Evolutionary conservation across 2,113 vertebrate species (phyloP).

Genomic region (Dunckerocampus dactyliophorus): DNA sequence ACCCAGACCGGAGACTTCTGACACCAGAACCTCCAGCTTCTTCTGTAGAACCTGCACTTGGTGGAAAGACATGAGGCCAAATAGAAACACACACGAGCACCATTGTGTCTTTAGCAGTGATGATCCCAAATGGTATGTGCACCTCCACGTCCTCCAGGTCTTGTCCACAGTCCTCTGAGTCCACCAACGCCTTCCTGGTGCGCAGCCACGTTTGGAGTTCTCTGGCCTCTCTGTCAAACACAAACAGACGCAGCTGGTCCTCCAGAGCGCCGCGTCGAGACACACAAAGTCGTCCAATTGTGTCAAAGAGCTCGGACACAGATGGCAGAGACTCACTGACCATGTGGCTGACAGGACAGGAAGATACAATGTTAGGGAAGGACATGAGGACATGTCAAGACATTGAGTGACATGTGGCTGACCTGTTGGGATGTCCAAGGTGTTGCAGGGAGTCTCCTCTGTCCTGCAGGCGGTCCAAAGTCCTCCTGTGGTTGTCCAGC

Average conservation of each 20-base stretch:
- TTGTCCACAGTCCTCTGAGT: slow-evolving; percentile 79
- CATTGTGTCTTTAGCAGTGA: background rate
- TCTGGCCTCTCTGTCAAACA: slow-evolving; percentile 78
- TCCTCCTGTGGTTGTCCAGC: slow-evolving; percentile 70
- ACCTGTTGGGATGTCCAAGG: slow-evolving; percentile 77
- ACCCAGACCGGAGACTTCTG: slow-evolving; percentile 75
- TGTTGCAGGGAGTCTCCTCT: slow-evolving; percentile 68
- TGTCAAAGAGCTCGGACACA: slow-evolving; percentile 61
- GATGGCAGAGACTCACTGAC: slow-evolving; percentile 69
- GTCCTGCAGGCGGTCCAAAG: slow-evolving; percentile 70
- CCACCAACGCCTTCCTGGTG: slow-evolving; percentile 68
- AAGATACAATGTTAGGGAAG: background rate
- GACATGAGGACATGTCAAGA: background rate
- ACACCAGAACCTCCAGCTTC: slow-evolving; percentile 78
- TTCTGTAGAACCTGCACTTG: slow-evolving; percentile 78
- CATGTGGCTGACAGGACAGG: slow-evolving; percentile 46
- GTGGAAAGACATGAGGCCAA: background rate
- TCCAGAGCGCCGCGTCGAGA: slow-evolving; percentile 60
- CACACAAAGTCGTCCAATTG: slow-evolving; percentile 65
- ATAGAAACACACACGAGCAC: background rate
- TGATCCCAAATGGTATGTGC: background rate
- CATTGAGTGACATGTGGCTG: background rate
- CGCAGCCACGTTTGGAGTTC: slow-evolving; percentile 80
- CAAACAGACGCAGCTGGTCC: slow-evolving; percentile 77
- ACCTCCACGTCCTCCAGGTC: slow-evolving; percentile 85